Evolutionary conservation across 2,888 invertebrate genomes (phyloP).

Genomic region (Sisyra nigra): DNA sequence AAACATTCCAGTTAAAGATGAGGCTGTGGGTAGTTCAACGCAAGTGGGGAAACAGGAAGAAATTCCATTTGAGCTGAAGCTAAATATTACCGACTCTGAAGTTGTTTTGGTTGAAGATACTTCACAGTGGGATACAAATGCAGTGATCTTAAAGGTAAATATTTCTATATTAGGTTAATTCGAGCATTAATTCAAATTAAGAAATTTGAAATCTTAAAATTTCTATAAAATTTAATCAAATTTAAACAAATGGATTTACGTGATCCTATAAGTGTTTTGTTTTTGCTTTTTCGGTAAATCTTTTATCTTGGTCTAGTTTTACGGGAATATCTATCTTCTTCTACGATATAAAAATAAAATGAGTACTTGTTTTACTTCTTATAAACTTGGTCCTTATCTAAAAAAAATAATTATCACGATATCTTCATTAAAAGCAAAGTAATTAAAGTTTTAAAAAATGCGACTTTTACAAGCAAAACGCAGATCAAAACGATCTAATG

Average conservation of each 20-base stretch:
- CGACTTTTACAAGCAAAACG: too few species aligned
- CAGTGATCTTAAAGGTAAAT: conserved; percentile 81
- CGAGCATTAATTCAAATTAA: neutral
- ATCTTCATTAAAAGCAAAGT: too few species aligned
- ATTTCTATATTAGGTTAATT: conserved; percentile 8
- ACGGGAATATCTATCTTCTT: too few species aligned
- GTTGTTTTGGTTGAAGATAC: conserved; percentile 87
- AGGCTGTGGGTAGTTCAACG: conserved; percentile 12
- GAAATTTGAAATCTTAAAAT: neutral
- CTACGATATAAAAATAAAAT: too few species aligned
- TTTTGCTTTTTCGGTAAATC: neutral
- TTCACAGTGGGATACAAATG: conserved; percentile 76
- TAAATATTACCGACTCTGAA: conserved; percentile 92
- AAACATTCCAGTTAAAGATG: conserved; percentile 18
- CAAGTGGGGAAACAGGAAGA: conserved; percentile 12
- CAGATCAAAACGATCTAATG: too few species aligned
- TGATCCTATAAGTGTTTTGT: neutral
- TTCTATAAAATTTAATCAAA: neutral
- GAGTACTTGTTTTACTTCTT: too few species aligned
- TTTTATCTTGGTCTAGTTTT: too few species aligned
- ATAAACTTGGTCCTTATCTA: too few species aligned
- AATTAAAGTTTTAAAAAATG: too few species aligned
- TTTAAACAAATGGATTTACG: neutral
- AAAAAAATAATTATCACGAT: too few species aligned
- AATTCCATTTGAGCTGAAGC: conserved; percentile 60